Base-by-base conservation (phyloP, 2,113 vertebrate species). In the Cranoglanis bouderius region DNA sequence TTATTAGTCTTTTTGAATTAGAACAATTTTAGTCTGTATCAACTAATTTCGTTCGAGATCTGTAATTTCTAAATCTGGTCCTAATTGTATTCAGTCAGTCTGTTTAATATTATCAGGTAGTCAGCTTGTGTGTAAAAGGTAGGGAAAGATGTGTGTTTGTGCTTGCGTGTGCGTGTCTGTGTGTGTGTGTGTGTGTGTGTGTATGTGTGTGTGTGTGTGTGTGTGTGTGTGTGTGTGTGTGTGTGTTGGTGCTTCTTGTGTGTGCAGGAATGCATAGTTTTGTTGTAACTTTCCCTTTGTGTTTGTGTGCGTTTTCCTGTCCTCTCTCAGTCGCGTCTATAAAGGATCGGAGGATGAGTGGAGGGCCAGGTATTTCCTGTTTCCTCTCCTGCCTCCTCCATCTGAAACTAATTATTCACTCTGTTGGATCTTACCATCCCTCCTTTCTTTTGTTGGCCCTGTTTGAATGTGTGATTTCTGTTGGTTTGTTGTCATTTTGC, bases 311-410 rank as follows among this genome's bases (percentile, higher is more conserved):
- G 94, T 90, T 95, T 94, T 91, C 91, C 94, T 81, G 77, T 91
- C 94, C 94, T 95, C 95, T 96, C 96, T 95, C 93, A 99, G 98
- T 99, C 91, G 96, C 98, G 5, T 97, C 97, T 97, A 96, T 99
- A 97, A 99, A 98, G 98, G 98, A 99, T 95, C 97, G 97, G 94
- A 97, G 98, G 96, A 97, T 99, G 97, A 99, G 98, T 95, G 97
- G 96, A 96, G 95, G 98, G 94, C 94, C 97, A 99, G 98, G 98
- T 99, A 99, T 91, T 96, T 94, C 93, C 95, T 94, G 94, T 93
- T 95, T 94, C 92, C 93, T 92, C 88, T 94, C 95, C 90, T 92
- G 88, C 72, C 93, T 87, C 90, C 93, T 93, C 92, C 93, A 88
- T 82, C 84, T 53, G 92, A 81, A 53, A 91, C 57, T 85, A 46